Evolutionary conservation across 2,888 invertebrate species (phyloP), one percentile per base, ranked within the genome.

Genomic region (Drosophila prostipennis): DNA sequence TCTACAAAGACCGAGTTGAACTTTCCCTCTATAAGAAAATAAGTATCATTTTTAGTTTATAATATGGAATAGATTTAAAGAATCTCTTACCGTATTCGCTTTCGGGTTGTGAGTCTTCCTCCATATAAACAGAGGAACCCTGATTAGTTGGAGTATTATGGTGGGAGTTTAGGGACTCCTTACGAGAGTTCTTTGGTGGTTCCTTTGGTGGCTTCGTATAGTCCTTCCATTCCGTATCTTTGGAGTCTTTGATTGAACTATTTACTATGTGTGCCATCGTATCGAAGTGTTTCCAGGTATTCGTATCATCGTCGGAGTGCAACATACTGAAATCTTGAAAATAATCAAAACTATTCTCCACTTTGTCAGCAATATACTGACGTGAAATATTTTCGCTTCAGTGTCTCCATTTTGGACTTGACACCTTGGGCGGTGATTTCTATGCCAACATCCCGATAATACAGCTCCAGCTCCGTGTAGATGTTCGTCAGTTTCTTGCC

Each of bases 331-430:
- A 32, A 54, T 37, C 14, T 13, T 43, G 5, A 6, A 5, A 14
- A 6, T 32, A n/a, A 5, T 36, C 2, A 26, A 4, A 6, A 16
- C 11, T 3, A 2, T 36, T 16, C 4, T 2, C 7, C 19, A 34
- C 29, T 4, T 11, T 19, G 6, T n/a, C 46, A 45, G 8, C 1
- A 11, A 1, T 7, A 42, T 16, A 36, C 72, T 40, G 56, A 80
- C 80, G 40, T 53, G 34, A 29, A 16, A 49, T 55, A 81, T 57
- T 60, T 75, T 6, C 63, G 48, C 14, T 45, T 72, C 0, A 81
- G 37, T 0, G 70, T 36, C 0, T 42, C 16, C 60, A 76, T 79
- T 76, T 81, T 79, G 0, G 14, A n/a, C 8, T 46, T 52, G 2
- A 79, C 63, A 4, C 58, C 43, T 0, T 4, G 11, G 0, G 23